Conservation (phyloP, 2,888 invertebrate species). For the Ditylenchus weischeri region DNA sequence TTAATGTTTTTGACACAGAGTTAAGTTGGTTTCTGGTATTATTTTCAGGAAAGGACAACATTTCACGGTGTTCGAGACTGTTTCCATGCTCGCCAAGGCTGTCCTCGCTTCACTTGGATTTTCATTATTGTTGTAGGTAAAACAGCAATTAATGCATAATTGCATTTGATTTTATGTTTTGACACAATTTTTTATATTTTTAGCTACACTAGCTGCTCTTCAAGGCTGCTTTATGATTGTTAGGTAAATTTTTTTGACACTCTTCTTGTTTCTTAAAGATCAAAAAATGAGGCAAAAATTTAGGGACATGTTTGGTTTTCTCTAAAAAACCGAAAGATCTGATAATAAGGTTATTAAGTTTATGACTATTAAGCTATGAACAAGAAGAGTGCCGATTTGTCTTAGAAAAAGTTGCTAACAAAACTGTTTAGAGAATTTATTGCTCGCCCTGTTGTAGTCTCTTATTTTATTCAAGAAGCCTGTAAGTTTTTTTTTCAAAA, state of each 20-base stretch:
- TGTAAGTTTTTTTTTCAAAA: constrained; percentile 10
- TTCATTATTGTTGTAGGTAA: constrained; percentile 20
- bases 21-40: no score
- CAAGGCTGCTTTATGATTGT: constrained; percentile 21
- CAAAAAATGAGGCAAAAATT: background rate
- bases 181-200: background rate
- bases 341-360: no score
- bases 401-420: no score
- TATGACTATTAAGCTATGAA: no score
- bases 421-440: constrained; percentile 16
- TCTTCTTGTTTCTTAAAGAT: constrained; percentile 5
- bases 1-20: background rate
- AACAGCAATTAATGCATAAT: background rate
- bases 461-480: constrained; percentile 25
- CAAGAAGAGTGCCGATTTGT: no score
- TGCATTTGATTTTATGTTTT: no score
- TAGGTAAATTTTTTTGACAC: background rate
- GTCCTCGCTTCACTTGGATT: constrained; percentile 20
- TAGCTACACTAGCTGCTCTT: constrained; percentile 25
- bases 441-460: constrained; percentile 24
- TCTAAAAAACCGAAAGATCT: no score
- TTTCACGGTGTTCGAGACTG: constrained; percentile 31
- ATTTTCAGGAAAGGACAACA: constrained; percentile 28
- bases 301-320: no score
- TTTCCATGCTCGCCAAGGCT: constrained; percentile 11